Base-by-base conservation (phyloP, 2,113 vertebrate genomes). In the Leptobrachium ailaonicum region DNA sequence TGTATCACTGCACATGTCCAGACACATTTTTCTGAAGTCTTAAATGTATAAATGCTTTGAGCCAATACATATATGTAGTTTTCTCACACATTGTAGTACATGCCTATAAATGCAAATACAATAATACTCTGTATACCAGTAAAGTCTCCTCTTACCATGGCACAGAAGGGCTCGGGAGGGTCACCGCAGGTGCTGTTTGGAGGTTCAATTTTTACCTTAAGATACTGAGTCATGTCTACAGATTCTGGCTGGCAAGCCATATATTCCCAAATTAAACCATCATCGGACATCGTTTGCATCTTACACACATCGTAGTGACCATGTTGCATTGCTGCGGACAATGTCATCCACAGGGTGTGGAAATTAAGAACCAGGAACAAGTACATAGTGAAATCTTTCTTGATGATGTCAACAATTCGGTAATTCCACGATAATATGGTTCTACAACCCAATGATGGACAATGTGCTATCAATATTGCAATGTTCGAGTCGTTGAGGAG, bases 291-390 rank as follows among this genome's bases (percentile, higher is more conserved):
- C 85, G 97, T 90, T 87, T 96, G 96, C 82, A 95, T 97, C 87
- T 99, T 99, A 84, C 98, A 99, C 75, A 98, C 93, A 0, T 99
- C 97, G 54, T 99, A 99, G 89, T 99, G 98, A 83, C 97, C 96
- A 88, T 97, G 95, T 88, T 98, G 96, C 89, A 96, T 95, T 88
- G 96, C 87, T 0, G 95, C 94, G 82, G 95, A 95, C 32, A 97
- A 88, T 2, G 90, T 91, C 80, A 93, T 94, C 96, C 96, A 98
- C 81, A 96, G 92, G 86, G 95, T 92, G 32, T 98, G 96, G 85
- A 98, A 92, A 79, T 92, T 92, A 88, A 98, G 85, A 80, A 95
- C 93, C 82, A 95, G 90, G 84, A 94, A 94, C 86, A 97, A 94
- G 92, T 89, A 95, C 98, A 99, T 99, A 41, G 7, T 67, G 71